Evolutionary conservation across 2,888 invertebrate species (phyloP).

Genomic region (Drosophila subsilvestris): DNA sequence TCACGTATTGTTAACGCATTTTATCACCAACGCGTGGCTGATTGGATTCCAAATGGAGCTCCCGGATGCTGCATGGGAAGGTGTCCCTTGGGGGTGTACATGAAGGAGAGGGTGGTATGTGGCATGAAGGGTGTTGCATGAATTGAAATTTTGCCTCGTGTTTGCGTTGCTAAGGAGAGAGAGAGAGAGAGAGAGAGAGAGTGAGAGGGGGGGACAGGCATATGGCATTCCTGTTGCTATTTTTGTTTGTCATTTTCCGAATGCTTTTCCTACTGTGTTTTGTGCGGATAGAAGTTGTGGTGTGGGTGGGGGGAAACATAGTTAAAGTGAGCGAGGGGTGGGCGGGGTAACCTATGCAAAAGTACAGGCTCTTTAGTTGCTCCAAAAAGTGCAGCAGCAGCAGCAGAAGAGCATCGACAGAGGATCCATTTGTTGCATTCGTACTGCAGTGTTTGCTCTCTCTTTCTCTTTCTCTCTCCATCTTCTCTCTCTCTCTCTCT

Average conservation of each 20-base stretch:
- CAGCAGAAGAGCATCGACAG: not conserved
- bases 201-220: constrained; percentile 32
- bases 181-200: not conserved
- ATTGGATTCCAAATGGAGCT: constrained; percentile 71
- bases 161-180: constrained; percentile 3
- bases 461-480: not conserved
- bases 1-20: constrained; percentile 81
- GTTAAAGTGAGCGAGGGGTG: no score
- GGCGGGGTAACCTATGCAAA: constrained; percentile 47
- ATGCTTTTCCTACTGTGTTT: constrained; percentile 25
- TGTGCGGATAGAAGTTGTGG: no score
- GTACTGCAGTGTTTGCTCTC: constrained; percentile 9
- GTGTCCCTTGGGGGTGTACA: constrained; percentile 11
- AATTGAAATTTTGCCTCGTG: constrained; percentile 46
- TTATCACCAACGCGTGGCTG: constrained; percentile 81
- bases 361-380: constrained; percentile 67
- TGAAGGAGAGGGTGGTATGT: not conserved
- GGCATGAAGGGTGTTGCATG: constrained; percentile 2
- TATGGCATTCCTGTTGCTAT: constrained; percentile 47
- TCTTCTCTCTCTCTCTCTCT: not conserved
- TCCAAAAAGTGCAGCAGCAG: constrained; percentile 52
- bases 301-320: constrained; percentile 18
- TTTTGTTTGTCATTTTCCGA: constrained; percentile 76
- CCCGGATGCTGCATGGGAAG: constrained; percentile 30
- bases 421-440: constrained; percentile 53